Base-by-base conservation (phyloP, 1,140 invertebrate species). In the Venustaconcha ellipsiformis region DNA sequence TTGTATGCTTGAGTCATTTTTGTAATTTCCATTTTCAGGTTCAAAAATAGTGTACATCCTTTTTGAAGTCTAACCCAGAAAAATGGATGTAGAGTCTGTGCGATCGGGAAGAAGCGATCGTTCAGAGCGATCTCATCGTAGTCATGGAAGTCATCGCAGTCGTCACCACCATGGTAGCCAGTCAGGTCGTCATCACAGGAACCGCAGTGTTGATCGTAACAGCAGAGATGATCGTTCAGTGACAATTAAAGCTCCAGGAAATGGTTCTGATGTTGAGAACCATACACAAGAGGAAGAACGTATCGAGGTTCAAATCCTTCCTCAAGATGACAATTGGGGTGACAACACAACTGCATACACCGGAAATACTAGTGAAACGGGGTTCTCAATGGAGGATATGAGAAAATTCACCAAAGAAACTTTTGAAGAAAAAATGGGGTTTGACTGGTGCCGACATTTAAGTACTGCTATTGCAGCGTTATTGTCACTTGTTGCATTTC, bases 311-410 rank as follows among this genome's bases (percentile, higher is more conserved):
- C 96, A 97, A 90, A 97, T 97, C 78, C 89, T 99, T 62, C 96
- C 96, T 0, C 92, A 93, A 88, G 97, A 99, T 92, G 97, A 99
- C 86, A 98, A 97, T 88, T 99, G 97, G 97, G 97, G 96, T 57
- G 98, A 99, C 90, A 98, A 97, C 85, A 98, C 96, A 0, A 99
- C 97, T 8, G 97, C 96, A 0, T 94, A 99, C 30, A 99, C 70
- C 72, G 97, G 97, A 20, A 98, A 98, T 84, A 99, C 97, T 4
- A 98, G 96, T 0, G 97, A 99, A 68, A 89, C 88, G 14, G 89
- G 84, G 1, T 89, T 96, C 78, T 98, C 97, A 1, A 94, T 96
- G 83, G 96, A 99, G 88, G 96, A 97, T 89, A 93, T 92, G 81
- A 63, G 76, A 66, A 88, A 87, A 69, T 87, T 90, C 68, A 86